These are phyloP conservation scores for Myathropa florea DNA, from an alignment of 2,888 invertebrate species.

Conservation along the genomic window DNA sequence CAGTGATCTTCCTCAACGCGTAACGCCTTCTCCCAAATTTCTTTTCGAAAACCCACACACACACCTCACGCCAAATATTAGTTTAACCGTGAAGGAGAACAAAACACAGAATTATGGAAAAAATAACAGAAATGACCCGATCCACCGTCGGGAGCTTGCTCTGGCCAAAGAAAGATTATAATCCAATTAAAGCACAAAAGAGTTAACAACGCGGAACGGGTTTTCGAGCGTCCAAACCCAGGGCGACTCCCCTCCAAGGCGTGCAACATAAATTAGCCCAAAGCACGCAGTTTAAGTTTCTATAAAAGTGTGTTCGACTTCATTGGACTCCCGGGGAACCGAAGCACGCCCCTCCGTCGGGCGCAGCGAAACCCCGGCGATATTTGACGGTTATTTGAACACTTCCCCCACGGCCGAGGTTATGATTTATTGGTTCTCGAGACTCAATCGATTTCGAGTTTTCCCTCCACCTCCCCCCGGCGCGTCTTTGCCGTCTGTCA, in stretches of 20 bases:
- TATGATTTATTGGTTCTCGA: constrained; percentile 45
- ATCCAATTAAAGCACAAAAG: constrained; percentile 22
- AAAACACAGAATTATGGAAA: background rate
- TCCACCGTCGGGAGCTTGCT: constrained; percentile 5
- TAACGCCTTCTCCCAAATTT: background rate
- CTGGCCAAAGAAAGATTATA: background rate
- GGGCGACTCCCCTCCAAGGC: background rate
- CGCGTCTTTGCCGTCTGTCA: background rate
- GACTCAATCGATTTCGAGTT: constrained; percentile 1
- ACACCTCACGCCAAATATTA: background rate
- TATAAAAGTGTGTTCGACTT: background rate
- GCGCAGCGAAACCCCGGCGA: constrained; percentile 11
- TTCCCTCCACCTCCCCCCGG: background rate
- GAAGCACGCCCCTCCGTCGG: background rate
- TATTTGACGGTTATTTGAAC: constrained; percentile 21
- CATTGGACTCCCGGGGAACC: constrained; percentile 14
- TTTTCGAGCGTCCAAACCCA: background rate
- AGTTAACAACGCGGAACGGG: background rate
- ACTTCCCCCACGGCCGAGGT: background rate
- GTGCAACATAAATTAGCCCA: constrained; percentile 28
- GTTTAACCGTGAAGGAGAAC: background rate
- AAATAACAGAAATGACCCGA: background rate
- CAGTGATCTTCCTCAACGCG: background rate
- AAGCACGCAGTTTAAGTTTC: constrained; percentile 21
- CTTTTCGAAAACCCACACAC: background rate